phyloP scores from a whole-genome alignment of 1,140 invertebrate genomes.

The Ruditapes philippinarum region DNA sequence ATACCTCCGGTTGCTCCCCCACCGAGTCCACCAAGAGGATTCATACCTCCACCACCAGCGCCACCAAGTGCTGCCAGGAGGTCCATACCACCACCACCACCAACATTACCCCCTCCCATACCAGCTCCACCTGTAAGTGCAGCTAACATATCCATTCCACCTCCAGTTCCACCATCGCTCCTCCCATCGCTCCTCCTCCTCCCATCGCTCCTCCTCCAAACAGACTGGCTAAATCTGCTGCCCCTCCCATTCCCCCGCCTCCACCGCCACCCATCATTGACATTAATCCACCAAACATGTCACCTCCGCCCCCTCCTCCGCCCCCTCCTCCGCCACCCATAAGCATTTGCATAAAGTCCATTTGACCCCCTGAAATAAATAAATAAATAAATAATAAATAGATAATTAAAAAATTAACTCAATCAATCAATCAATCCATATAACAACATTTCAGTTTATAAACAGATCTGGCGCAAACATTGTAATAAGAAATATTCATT shows the following conservation, averaged over 20 bases:
- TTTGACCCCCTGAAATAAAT: not conserved
- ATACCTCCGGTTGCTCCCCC: not conserved
- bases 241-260: not conserved
- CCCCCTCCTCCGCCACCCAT: not conserved
- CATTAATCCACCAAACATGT: not conserved
- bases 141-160: not conserved
- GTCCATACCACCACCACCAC: slow-evolving; percentile 15
- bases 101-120: not conserved
- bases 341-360: not conserved
- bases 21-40: not conserved
- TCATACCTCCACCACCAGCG: not conserved
- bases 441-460: too few relatives aligned
- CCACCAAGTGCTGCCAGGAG: not conserved
- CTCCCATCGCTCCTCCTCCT: not conserved
- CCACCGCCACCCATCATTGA: not conserved
- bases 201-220: not conserved
- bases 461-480: too few relatives aligned
- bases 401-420: too few relatives aligned
- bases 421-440: too few relatives aligned
- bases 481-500: too few relatives aligned
- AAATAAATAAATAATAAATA: not conserved
- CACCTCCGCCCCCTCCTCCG: not conserved
- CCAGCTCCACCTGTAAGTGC: not conserved
- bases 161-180: not conserved
- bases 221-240: not conserved